Conservation (phyloP, 2,888 invertebrate species). For the Germaria angustata region DNA sequence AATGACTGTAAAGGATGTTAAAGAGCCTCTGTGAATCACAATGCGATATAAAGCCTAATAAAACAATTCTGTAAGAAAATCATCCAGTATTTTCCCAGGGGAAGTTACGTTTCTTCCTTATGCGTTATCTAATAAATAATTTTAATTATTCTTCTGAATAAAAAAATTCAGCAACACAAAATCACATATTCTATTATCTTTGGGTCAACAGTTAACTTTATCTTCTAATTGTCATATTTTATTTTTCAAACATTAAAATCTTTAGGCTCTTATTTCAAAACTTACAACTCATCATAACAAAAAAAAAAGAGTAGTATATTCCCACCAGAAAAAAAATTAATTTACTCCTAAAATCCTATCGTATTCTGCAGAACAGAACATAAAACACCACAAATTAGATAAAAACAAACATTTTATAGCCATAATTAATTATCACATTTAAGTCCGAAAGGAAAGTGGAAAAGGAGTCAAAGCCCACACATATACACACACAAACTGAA, state of each 20-base stretch:
- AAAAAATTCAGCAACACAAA: not conserved
- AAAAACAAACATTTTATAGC: conserved; percentile 57
- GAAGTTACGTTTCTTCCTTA: too few relatives aligned
- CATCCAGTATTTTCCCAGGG: too few relatives aligned
- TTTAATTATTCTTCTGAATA: too few relatives aligned
- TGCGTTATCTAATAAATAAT: too few relatives aligned
- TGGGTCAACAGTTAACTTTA: not conserved
- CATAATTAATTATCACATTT: conserved; percentile 59
- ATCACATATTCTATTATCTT: not conserved
- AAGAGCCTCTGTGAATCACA: too few relatives aligned
- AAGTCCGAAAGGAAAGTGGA: conserved; percentile 27
- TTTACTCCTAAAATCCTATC: conserved; percentile 31
- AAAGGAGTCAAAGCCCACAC: conserved; percentile 51
- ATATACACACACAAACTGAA: not conserved
- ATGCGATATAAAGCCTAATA: too few relatives aligned
- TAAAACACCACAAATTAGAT: conserved; percentile 47
- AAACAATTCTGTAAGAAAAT: too few relatives aligned
- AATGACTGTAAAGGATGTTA: too few relatives aligned
- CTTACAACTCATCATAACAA: not conserved
- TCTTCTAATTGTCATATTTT: conserved; percentile 21
- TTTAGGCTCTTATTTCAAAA: not conserved
- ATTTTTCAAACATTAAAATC: conserved; percentile 3
- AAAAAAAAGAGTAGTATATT: conserved; percentile 3
- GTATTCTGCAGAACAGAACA: conserved; percentile 30
- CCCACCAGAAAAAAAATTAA: conserved; percentile 37